Conservation (phyloP, 37 sponge, comb jelly and placozoan species). For the Bolinopsis microptera region DNA sequence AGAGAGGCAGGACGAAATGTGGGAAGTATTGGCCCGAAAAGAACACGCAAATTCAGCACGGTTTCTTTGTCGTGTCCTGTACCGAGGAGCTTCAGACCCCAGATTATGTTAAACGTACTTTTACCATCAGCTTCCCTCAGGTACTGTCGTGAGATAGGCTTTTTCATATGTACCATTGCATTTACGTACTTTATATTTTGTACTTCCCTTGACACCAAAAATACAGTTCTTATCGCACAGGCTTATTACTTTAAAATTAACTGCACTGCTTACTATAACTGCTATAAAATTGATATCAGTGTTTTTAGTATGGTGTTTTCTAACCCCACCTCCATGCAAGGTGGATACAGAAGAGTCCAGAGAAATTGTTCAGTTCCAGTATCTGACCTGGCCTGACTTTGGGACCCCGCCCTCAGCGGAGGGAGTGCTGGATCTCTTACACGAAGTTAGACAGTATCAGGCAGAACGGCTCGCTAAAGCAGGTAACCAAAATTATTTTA, state of each 20-base stretch:
- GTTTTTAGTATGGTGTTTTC: too few species aligned
- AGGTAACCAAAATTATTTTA: neutral
- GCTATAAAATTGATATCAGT: too few species aligned
- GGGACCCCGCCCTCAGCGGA: slow-evolving; percentile 47
- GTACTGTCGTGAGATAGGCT: too few species aligned
- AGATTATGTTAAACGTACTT: slow-evolving; percentile 43
- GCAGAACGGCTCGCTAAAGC: slow-evolving; percentile 47
- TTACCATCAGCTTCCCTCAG: slow-evolving; percentile 43
- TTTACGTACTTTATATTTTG: too few species aligned
- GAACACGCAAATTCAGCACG: slow-evolving; percentile 14
- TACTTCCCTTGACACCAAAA: too few species aligned
- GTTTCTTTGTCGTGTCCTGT: slow-evolving; percentile 60
- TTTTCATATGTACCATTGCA: too few species aligned
- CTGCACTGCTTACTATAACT: too few species aligned
- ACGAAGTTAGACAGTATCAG: slow-evolving; percentile 47
- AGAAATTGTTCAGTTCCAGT: slow-evolving; percentile 38
- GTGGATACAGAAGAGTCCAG: neutral
- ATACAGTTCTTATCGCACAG: too few species aligned
- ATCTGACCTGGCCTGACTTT: slow-evolving; percentile 17
- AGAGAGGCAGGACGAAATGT: slow-evolving; percentile 53
- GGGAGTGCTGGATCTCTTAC: slow-evolving; percentile 26
- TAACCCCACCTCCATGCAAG: neutral
- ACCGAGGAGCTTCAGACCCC: slow-evolving; percentile 14
- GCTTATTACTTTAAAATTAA: too few species aligned
- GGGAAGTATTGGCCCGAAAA: slow-evolving; percentile 61